Evolutionary conservation across 2,113 vertebrate genomes (phyloP).

Genomic region (Silurus meridionalis): DNA sequence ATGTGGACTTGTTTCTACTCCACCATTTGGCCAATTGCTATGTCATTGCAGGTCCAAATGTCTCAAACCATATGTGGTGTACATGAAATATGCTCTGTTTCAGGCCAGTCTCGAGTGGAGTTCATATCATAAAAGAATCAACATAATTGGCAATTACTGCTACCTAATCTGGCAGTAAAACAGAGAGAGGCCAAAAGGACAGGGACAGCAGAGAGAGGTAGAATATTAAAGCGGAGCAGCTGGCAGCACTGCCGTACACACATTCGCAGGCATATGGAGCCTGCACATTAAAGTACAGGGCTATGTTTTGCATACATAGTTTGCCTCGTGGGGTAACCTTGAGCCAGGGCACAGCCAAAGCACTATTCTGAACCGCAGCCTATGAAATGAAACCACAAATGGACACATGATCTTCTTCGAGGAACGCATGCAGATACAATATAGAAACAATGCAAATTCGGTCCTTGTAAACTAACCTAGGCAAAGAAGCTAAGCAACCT

Average conservation of each 20-base stretch:
- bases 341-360: conserved; percentile 41
- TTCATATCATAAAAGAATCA: conserved; percentile 62
- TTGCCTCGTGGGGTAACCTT: conserved; percentile 58
- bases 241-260: conserved; percentile 46
- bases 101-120: conserved; percentile 53
- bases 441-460: background rate
- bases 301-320: conserved; percentile 54
- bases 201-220: conserved; percentile 55
- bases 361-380: background rate
- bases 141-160: conserved; percentile 60
- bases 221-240: conserved; percentile 59
- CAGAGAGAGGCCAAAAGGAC: conserved; percentile 61
- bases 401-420: background rate
- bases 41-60: conserved; percentile 54
- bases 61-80: conserved; percentile 57
- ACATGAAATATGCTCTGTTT: conserved; percentile 60
- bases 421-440: background rate
- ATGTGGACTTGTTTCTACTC: conserved; percentile 37
- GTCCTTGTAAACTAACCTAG: background rate
- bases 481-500: background rate
- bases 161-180: conserved; percentile 63
- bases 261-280: conserved; percentile 58
- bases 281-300: conserved; percentile 52
- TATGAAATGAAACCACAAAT: conserved; percentile 11
- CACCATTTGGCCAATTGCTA: conserved; percentile 44